phyloP scores from a whole-genome alignment of 2,113 vertebrate species.

The Ictidomys tridecemlineatus region DNA sequence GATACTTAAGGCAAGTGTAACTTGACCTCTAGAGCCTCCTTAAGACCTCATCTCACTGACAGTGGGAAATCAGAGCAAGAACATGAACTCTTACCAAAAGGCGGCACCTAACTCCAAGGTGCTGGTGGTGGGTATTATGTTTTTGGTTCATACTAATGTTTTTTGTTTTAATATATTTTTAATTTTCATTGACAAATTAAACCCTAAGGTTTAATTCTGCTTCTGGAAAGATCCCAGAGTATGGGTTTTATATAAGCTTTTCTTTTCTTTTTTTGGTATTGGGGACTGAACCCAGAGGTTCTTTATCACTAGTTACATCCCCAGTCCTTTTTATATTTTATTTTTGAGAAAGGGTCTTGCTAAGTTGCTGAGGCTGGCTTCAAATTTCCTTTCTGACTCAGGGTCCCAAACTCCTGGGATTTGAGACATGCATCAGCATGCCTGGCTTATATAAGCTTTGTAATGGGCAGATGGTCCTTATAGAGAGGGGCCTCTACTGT shows the following conservation, averaged over 20 bases:
- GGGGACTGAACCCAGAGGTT: neutral
- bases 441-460: neutral
- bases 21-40: neutral
- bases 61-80: neutral
- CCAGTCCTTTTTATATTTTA: neutral
- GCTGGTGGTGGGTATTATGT: neutral
- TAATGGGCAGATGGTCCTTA: neutral
- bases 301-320: neutral
- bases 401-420: neutral
- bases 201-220: neutral
- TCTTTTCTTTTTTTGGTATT: neutral
- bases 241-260: neutral
- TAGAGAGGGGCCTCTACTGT: neutral
- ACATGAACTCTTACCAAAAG: neutral
- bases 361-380: neutral
- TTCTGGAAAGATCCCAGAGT: neutral
- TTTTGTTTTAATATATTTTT: neutral
- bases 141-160: neutral
- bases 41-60: neutral
- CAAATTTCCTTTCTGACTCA: neutral
- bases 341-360: neutral
- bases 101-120: neutral
- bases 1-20: neutral
- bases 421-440: neutral
- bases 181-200: neutral